Base-by-base conservation (phyloP, 2,113 vertebrate species). In the Mirza zaza region DNA sequence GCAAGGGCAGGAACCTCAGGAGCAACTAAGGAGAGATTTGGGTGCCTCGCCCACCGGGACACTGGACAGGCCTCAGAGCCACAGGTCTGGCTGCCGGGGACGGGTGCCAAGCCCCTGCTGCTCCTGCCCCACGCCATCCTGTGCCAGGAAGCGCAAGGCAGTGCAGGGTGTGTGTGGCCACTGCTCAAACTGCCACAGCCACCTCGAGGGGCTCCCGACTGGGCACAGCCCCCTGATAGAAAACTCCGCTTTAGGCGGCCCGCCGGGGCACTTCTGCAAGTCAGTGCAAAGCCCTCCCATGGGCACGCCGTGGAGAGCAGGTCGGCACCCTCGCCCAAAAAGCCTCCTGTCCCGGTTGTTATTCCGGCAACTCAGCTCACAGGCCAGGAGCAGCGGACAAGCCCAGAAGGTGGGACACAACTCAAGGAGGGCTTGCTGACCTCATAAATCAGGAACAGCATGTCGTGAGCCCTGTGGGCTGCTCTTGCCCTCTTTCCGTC, bases 201-300 rank as follows among this genome's bases (percentile, higher is more conserved):
- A 23, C 39, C 36, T 86, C 15, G 0, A 7, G 50, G 68, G 50
- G n/a, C 32, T 42, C 1, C 0, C 8, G 13, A 81, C 2, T 2
- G n/a, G 6, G 17, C 57, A 8, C 42, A 86, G 21, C 71, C n/a
- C 39, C 14, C 14, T 32, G 27, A 67, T 15, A 36, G 68, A 45
- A 32, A 57, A 15, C 21, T 21, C 48, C 68, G 20, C 39, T 82
- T n/a, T 50, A 45, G 52, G 80, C 61, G 57, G 9, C 65, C 21
- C 81, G 25, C 2, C 6, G 36, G 48, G 48, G 39, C 45, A 32
- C 29, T 80, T 87, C 57, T 93, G 13, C 59, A 55, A 50, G 76
- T 42, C 67, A n/a, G 65, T 6, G 20, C 27, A 67, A 36, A 59
- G 36, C n/a, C 29, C 76, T 83, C 23, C 50, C 4, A 2, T 2